Evolutionary conservation across 2,113 vertebrate species (phyloP), one percentile per base, ranked within the genome.

Genomic region (Heterocephalus glaber): DNA sequence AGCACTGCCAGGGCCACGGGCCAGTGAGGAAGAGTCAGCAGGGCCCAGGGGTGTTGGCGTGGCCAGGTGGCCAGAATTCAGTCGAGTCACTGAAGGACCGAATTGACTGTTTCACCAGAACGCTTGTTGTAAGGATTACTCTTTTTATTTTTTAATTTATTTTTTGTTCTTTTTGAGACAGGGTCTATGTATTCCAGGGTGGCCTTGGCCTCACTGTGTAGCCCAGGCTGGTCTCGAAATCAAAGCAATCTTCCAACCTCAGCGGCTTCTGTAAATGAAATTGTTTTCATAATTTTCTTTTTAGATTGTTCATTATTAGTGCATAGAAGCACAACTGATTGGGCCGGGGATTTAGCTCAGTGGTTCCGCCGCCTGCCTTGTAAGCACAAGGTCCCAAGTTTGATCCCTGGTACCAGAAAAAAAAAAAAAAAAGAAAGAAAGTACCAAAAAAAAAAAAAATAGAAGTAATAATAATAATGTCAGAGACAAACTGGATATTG

Each of bases 11-110:
- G n/a, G 19, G 35, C n/a, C 68, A 22, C 10, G 4, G 3, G 3
- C 38, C 11, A 74, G 70, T 3, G 41, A 44, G 24, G 70, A 74
- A 3, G 24, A 28, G 70, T 12, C 10, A 9, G 38, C 41, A 12
- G 1, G 30, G 47, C 12, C 20, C 47, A 3, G 1, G 0, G 28
- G 44, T 30, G 33, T n/a, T 33, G 2, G 26, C 2, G 66, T 35
- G n/a, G 28, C 20, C 91, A 4, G 14, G 33, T 83, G 58, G 44
- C 60, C 41, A 24, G 72, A 85, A 65, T 54, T 17, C 22, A 5
- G 9, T 7, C 58, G 33, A 81, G 3, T 54, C 26, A 35, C 49
- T 1, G 28, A 81, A 65, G 56, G 38, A 16, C 41, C 20, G 2
- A 0, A 33, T 47, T 85, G 44, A 61, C 33, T 19, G 0, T 0